phyloP scores from a whole-genome alignment of 2,797 vertebrate species.

The Acestrorhynchus altus region DNA sequence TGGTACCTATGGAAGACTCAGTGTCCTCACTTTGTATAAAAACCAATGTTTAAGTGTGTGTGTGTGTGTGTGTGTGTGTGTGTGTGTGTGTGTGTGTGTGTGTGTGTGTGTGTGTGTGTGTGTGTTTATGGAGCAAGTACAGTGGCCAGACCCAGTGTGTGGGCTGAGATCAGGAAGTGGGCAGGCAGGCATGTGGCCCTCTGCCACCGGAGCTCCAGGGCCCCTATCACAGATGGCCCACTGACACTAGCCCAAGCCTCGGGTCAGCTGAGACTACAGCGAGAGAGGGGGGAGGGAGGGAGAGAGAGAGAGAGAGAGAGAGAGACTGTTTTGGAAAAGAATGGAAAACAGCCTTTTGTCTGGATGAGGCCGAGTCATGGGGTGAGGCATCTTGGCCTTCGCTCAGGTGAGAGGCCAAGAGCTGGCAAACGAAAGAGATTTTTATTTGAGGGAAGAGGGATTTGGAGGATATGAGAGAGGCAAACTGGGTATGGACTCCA shows the following conservation, averaged over 20 bases:
- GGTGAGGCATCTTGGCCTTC: conserved; percentile 38
- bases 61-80: neutral
- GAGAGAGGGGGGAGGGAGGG: conserved; percentile 18
- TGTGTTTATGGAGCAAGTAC: conserved; percentile 42
- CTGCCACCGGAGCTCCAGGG: conserved; percentile 50
- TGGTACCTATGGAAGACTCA: neutral
- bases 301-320: conserved; percentile 35
- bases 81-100: conserved; percentile 22
- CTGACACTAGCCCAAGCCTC: conserved; percentile 49
- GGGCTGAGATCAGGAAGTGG: conserved; percentile 59
- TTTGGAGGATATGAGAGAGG: conserved; percentile 12
- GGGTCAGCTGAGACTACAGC: conserved; percentile 44
- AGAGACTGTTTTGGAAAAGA: conserved; percentile 19
- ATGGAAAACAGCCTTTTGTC: conserved; percentile 22
- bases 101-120: conserved; percentile 42
- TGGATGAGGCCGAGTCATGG: conserved; percentile 26
- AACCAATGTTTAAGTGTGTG: neutral
- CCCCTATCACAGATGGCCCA: conserved; percentile 61
- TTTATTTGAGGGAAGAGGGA: conserved; percentile 11
- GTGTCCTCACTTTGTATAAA: neutral
- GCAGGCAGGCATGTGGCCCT: conserved; percentile 58
- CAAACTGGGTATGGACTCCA: conserved; percentile 18
- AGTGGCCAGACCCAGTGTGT: conserved; percentile 39
- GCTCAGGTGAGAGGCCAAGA: conserved; percentile 44
- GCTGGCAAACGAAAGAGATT: conserved; percentile 23